Evolutionary conservation across 2,113 vertebrate genomes (phyloP), one percentile per base, ranked within the genome.

Genomic region (Cyphomyrus discorhynchus): DNA sequence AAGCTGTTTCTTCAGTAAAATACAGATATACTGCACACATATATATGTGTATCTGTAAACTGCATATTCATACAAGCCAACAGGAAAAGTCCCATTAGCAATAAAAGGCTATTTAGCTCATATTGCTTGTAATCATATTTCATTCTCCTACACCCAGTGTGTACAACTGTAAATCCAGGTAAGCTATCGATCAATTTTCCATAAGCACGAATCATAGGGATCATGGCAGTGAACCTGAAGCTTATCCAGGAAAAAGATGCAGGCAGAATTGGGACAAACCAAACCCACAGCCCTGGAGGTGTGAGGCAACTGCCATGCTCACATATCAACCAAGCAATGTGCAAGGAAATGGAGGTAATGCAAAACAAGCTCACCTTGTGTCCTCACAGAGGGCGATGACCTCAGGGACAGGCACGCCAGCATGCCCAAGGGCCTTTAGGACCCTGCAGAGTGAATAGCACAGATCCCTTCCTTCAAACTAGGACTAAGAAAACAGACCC

Each of bases 381-480:
- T 96, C 96, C 91, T 97, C 94, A 2, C 96, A 97, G 62, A 96
- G 92, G 62, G 92, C 91, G 49, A 96, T 92, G 56, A 96, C 95
- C 86, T 91, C 90, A 56, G 97, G 97, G 35, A 97, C 96, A 90
- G 96, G 96, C 89, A 97, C 90, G 5, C 95, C 95, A 46, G 92
- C 92, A 5, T 90, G 93, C 2, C 90, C 89, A 8, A 97, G 95
- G 27, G 95, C 95, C 92, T 96, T 97, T 93, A 97, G 92, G 21
- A 97, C 5, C 92, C 97, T 97, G 58, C 10, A 17, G 47, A 70
- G 27, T 45, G 62, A 56, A 90, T 8, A 87, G 13, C 27, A 50
- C 39, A 52, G 15, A 88, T 13, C 19, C 15, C 9, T 46, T 45
- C 19, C 35, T 19, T 42, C 24, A 53, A 21, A 50, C 24, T 24